Conservation (phyloP, 1,140 invertebrate species). For the Cataglyphis hispanica region DNA sequence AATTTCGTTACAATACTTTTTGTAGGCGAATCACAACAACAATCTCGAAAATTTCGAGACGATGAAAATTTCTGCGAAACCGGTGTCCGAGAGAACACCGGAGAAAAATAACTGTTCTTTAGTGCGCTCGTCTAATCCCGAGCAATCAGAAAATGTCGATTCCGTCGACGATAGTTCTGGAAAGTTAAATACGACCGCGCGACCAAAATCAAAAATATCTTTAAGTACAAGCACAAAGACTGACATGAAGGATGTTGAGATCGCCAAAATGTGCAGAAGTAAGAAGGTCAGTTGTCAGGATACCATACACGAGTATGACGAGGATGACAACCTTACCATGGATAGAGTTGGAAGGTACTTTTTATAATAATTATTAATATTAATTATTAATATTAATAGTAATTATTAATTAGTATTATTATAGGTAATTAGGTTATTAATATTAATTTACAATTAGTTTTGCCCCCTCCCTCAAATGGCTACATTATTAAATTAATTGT, state of each 20-base stretch:
- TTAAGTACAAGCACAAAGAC: constrained; percentile 78
- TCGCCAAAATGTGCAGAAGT: constrained; percentile 71
- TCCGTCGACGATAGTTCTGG: constrained; percentile 58
- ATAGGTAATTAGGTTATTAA: no score
- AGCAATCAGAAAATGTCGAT: constrained; percentile 25
- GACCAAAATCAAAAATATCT: constrained; percentile 80
- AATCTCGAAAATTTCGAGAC: constrained; percentile 78
- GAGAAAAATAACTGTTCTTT: constrained; percentile 79
- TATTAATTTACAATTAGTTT: background rate
- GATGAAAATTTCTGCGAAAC: constrained; percentile 85
- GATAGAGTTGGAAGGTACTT: constrained; percentile 82
- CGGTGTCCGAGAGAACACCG: constrained; percentile 79
- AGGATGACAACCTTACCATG: constrained; percentile 81
- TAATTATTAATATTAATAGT: constrained; percentile 11
- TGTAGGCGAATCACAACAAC: constrained; percentile 81
- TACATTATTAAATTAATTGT: background rate
- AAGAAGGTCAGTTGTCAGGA: constrained; percentile 80
- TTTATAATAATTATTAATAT: no score
- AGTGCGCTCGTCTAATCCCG: constrained; percentile 74
- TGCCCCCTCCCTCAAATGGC: background rate
- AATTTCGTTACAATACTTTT: background rate
- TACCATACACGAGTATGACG: constrained; percentile 80
- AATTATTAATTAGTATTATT: no score
- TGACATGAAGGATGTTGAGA: constrained; percentile 75
- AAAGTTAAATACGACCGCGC: constrained; percentile 63